phyloP scores from a whole-genome alignment of 2,113 vertebrate species.

The Peromyscus leucopus region DNA sequence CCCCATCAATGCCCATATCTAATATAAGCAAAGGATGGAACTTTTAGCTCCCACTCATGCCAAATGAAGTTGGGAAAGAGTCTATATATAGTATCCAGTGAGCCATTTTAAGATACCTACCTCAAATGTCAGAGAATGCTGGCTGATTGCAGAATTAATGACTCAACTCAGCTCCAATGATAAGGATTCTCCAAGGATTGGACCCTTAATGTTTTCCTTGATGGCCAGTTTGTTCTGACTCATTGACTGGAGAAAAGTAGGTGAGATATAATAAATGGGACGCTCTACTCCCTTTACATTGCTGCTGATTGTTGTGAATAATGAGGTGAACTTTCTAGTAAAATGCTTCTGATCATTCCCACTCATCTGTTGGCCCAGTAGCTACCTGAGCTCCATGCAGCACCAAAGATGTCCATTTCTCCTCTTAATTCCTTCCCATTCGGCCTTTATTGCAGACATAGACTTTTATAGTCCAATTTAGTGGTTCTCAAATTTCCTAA shows the following conservation, averaged over 20 bases:
- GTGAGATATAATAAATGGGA: conserved; percentile 48
- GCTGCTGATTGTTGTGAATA: conserved; percentile 69
- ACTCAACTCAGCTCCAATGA: neutral
- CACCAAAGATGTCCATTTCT: neutral
- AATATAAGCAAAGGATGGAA: neutral
- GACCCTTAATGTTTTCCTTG: conserved; percentile 66
- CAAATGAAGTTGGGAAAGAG: neutral
- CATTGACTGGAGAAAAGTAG: conserved; percentile 72
- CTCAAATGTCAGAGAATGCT: neutral
- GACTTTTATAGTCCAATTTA: neutral
- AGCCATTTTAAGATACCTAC: neutral
- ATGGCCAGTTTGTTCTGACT: conserved; percentile 74
- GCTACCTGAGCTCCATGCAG: neutral
- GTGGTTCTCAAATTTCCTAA: neutral
- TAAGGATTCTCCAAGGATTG: conserved; percentile 42
- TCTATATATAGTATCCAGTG: neutral
- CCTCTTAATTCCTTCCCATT: conserved; percentile 50
- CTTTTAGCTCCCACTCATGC: neutral
- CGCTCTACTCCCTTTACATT: conserved; percentile 59
- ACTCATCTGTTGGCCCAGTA: conserved; percentile 55
- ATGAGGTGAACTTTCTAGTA: conserved; percentile 68
- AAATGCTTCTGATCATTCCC: conserved; percentile 47
- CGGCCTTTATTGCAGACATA: conserved; percentile 55
- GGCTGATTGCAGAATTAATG: neutral
- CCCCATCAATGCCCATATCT: neutral